Conservation (phyloP, 2,888 invertebrate genomes). For the Endotricha flammealis region DNA sequence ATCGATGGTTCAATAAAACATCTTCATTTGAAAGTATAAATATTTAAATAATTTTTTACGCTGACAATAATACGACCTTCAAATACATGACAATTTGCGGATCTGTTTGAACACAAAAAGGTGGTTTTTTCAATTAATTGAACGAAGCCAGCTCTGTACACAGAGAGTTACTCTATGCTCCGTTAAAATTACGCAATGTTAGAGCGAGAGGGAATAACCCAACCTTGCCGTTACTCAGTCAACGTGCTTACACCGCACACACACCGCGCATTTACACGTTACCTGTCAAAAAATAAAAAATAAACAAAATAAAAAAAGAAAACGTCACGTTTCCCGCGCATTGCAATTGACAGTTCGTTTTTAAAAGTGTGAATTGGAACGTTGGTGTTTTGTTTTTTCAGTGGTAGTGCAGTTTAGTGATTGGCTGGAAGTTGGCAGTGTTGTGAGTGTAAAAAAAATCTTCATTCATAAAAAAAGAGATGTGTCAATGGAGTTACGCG, state of each 20-base stretch:
- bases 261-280: conserved; percentile 33
- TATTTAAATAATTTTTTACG: too few species aligned
- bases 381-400: conserved; percentile 14
- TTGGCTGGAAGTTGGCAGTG: conserved; percentile 18
- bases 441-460: conserved; percentile 29
- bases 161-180: conserved; percentile 65
- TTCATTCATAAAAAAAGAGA: conserved; percentile 55
- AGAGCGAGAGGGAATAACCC: conserved; percentile 48
- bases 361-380: conserved; percentile 14
- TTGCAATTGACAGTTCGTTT: conserved; percentile 25
- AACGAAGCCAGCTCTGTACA: conserved; percentile 41
- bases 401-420: conserved; percentile 25
- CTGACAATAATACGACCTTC: too few species aligned
- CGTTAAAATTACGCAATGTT: conserved; percentile 70
- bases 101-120: not conserved
- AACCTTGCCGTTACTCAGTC: conserved; percentile 50
- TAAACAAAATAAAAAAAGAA: conserved; percentile 36
- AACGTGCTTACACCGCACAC: conserved; percentile 51
- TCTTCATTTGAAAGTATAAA: too few species aligned
- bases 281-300: conserved; percentile 18
- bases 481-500: conserved; percentile 65
- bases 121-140: conserved; percentile 6
- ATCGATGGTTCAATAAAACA: too few species aligned
- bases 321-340: conserved; percentile 30
- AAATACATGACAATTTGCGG: too few species aligned